A percentile compares a stretch with the other conserved stretches of the same genome.
These are phyloP conservation scores for Cyclophora punctaria DNA, from an alignment of 2,888 invertebrate genomes.

Conservation along the genomic window DNA sequence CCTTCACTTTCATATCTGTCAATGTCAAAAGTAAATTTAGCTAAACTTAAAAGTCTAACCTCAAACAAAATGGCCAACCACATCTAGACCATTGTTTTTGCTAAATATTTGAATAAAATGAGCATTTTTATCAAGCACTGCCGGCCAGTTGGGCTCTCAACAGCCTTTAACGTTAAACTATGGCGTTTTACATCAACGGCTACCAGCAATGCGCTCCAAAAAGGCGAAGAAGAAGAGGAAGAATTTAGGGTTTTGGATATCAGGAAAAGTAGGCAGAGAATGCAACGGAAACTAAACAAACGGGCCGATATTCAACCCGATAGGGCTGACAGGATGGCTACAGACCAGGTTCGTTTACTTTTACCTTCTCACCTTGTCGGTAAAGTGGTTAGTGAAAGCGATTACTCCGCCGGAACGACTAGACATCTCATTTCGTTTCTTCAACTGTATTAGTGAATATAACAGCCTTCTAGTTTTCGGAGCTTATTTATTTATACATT, in stretches of 20 bases:
- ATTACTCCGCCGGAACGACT: too few relatives aligned
- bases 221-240: slow-evolving; percentile 51
- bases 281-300: slow-evolving; percentile 33
- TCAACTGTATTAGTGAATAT: too few relatives aligned
- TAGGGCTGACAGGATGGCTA: slow-evolving; percentile 57
- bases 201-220: slow-evolving; percentile 38
- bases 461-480: too few relatives aligned
- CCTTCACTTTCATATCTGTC: too few relatives aligned
- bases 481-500: too few relatives aligned
- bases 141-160: slow-evolving; percentile 32
- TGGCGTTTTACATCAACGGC: slow-evolving; percentile 59
- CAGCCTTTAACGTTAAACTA: slow-evolving; percentile 39
- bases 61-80: not conserved
- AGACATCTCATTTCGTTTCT: too few relatives aligned
- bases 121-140: slow-evolving; percentile 53
- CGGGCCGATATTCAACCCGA: slow-evolving; percentile 57
- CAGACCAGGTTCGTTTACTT: slow-evolving; percentile 48
- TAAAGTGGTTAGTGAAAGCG: too few relatives aligned
- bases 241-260: slow-evolving; percentile 73
- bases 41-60: not conserved
- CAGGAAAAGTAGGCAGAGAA: slow-evolving; percentile 47
- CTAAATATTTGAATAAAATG: slow-evolving; percentile 33
- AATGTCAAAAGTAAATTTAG: too few relatives aligned
- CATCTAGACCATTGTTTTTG: too few relatives aligned
- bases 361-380: too few relatives aligned